Base-by-base conservation (phyloP, 2,113 vertebrate species). In the Oxyruncus cristatus region DNA sequence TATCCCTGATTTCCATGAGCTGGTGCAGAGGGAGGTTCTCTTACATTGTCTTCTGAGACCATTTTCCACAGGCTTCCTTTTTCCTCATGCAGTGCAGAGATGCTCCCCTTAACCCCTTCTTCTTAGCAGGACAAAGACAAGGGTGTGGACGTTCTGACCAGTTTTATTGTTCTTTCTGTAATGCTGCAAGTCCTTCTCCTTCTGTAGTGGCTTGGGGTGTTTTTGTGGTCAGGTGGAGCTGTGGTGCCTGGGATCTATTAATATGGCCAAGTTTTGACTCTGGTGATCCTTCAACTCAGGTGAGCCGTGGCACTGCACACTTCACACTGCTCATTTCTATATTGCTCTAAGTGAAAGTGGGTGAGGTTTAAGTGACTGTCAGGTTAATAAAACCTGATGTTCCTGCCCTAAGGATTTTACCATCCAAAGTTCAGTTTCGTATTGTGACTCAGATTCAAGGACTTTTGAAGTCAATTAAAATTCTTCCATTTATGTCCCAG, bases 381-480 rank as follows among this genome's bases (percentile, higher is more conserved):
- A 88, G 33, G 22, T 78, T 80, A 93, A 93, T 93, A 88, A 94
- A 93, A 66, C 39, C 77, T 81, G 50, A 92, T 90, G 63, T 77
- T 75, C 63, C 67, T 92, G 32, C 53, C 82, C 52, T 83, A 52
- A 90, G 58, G 42, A 83, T 93, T 92, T 96, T 93, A 90, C 55
- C 66, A 55, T 70, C 27, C 49, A 62, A 85, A 93, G 55, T 88
- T 96, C 81, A 35, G 35, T 79, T 85, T 35, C 17, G 50, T 9
- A 10, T 85, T 66, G 80, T 73, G 21, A 76, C 18, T 24, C 53
- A 47, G 28, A 92, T 83, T 80, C 81, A 96, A 92, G 74, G 62
- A 85, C 63, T 93, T 93, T 27, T 47, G 30, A 80, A 95, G 17
- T 62, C 11, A 79, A 35, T 70, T 73, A 76, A 83, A 52, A 46